These are phyloP conservation scores for Microplitis mediator DNA, from an alignment of 1,140 invertebrate species.

Conservation along the genomic window DNA sequence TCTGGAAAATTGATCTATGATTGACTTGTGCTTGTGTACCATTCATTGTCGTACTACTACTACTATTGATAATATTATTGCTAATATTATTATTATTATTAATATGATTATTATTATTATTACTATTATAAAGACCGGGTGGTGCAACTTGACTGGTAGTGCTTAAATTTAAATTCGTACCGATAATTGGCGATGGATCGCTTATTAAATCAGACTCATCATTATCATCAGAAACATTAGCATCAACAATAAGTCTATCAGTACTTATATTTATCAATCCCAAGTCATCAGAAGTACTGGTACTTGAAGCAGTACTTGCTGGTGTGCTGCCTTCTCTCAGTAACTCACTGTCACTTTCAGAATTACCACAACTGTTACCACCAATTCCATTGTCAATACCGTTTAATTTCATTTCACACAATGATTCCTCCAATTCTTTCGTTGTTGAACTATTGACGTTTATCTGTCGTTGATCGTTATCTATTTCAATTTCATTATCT, in stretches of 20 bases:
- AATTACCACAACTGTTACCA: slow-evolving; percentile 36
- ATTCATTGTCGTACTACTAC: slow-evolving; percentile 30
- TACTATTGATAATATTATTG: neutral
- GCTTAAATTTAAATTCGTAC: neutral
- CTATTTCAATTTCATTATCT: neutral
- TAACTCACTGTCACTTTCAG: slow-evolving; percentile 49
- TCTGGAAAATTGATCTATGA: slow-evolving; percentile 62
- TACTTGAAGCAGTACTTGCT: slow-evolving; percentile 55
- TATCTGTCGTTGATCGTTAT: slow-evolving; percentile 19
- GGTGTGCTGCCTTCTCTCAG: slow-evolving; percentile 57
- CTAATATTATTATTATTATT: neutral
- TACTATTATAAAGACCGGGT: neutral
- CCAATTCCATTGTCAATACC: slow-evolving; percentile 47
- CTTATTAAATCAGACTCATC: slow-evolving; percentile 27
- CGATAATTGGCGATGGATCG: neutral
- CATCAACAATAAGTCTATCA: slow-evolving; percentile 47
- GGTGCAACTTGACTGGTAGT: neutral
- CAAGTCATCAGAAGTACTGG: slow-evolving; percentile 51
- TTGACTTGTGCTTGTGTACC: slow-evolving; percentile 55
- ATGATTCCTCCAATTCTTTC: slow-evolving; percentile 17
- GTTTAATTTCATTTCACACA: slow-evolving; percentile 55
- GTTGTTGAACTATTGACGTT: slow-evolving; percentile 38
- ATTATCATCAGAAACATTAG: slow-evolving; percentile 44
- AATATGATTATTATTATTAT: neutral
- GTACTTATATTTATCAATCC: slow-evolving; percentile 40